phyloP scores from a whole-genome alignment of 2,113 vertebrate genomes.

The Seriola rivoliana region DNA sequence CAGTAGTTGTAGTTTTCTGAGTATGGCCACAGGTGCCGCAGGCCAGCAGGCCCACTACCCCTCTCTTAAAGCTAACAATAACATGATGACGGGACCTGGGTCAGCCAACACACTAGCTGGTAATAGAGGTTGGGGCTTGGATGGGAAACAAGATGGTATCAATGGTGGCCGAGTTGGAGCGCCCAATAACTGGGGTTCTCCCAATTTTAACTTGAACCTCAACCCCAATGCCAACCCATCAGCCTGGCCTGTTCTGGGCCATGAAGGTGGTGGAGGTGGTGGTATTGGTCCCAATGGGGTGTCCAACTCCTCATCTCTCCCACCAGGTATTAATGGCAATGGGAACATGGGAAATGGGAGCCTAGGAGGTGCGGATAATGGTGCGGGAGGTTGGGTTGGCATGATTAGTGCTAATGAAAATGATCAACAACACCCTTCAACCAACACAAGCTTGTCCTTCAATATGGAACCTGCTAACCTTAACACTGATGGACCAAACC shows the following conservation, averaged over 20 bases:
- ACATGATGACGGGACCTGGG: slow-evolving; percentile 83
- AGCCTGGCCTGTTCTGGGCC: slow-evolving; percentile 97
- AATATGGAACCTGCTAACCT: slow-evolving; percentile 96
- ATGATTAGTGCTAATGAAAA: slow-evolving; percentile 92
- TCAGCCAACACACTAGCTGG: slow-evolving; percentile 81
- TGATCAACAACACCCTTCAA: slow-evolving; percentile 91
- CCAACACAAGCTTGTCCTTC: slow-evolving; percentile 93
- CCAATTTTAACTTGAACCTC: slow-evolving; percentile 96
- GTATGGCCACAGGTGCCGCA: slow-evolving; percentile 95
- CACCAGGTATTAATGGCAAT: slow-evolving; percentile 91
- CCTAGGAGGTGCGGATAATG: slow-evolving; percentile 84
- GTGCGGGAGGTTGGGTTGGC: slow-evolving; percentile 90
- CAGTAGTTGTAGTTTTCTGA: slow-evolving; percentile 82
- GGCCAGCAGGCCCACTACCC: slow-evolving; percentile 93
- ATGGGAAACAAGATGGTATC: slow-evolving; percentile 91
- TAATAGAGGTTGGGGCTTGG: slow-evolving; percentile 88
- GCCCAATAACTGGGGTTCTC: slow-evolving; percentile 89
- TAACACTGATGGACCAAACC: slow-evolving; percentile 97
- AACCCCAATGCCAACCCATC: slow-evolving; percentile 98
- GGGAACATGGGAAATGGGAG: slow-evolving; percentile 87
- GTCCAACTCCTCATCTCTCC: slow-evolving; percentile 75
- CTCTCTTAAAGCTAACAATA: slow-evolving; percentile 91
- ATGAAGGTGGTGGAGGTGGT: slow-evolving; percentile 90
- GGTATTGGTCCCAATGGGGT: slow-evolving; percentile 71
- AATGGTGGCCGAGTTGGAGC: slow-evolving; percentile 91